phyloP scores from a whole-genome alignment of 2,888 invertebrate genomes.

The Luperina testacea region DNA sequence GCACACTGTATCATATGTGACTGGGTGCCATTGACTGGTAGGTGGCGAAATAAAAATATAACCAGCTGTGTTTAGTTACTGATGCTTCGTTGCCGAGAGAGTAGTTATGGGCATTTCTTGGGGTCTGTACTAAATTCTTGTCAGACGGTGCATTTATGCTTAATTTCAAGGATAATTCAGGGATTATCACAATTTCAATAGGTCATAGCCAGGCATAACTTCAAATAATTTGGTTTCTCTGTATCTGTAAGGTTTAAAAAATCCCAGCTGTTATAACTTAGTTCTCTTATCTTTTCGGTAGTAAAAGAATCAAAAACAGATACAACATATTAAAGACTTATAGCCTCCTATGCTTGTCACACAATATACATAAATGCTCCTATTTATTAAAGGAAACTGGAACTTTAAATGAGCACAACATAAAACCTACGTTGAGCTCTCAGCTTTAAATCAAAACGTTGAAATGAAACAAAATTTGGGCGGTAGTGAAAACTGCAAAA shows the following conservation, averaged over 20 bases:
- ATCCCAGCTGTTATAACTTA: neutral
- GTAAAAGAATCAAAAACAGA: neutral
- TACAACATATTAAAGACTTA: neutral
- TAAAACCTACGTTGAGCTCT: constrained; percentile 26
- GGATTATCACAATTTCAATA: neutral
- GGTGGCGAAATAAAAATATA: neutral
- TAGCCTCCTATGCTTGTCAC: neutral
- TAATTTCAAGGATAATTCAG: neutral
- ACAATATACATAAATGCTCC: neutral
- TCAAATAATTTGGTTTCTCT: neutral
- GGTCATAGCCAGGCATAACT: neutral
- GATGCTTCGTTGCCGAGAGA: neutral
- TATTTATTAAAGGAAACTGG: neutral
- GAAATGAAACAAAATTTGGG: constrained; percentile 78
- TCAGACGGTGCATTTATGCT: neutral
- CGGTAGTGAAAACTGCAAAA: constrained; percentile 74
- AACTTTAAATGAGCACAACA: neutral
- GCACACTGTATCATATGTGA: constrained; percentile 8
- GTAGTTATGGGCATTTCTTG: neutral
- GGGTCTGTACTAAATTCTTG: neutral
- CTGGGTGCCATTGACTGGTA: neutral
- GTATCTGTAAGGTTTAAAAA: neutral
- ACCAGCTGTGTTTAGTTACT: neutral
- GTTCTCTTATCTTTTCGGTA: neutral
- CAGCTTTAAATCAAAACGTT: constrained; percentile 62